Evolutionary conservation across 2,113 vertebrate species (phyloP).

Genomic region (Oxyruncus cristatus): DNA sequence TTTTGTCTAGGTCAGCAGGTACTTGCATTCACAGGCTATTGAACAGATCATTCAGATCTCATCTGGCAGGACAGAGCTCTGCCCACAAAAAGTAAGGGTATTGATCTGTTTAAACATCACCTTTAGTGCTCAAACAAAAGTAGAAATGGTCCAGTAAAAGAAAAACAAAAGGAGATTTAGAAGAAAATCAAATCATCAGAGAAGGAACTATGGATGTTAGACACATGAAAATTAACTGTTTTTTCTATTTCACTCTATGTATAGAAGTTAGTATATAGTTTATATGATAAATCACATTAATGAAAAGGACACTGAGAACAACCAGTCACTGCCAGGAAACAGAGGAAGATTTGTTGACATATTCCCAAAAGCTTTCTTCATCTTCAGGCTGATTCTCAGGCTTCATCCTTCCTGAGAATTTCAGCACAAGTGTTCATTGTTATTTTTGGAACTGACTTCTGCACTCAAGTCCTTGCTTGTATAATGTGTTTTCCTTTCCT

Average conservation of each 20-base stretch:
- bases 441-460: conserved; percentile 55
- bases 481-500: background rate
- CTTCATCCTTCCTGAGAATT: conserved; percentile 47
- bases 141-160: background rate
- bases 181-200: background rate
- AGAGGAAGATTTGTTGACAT: conserved; percentile 26
- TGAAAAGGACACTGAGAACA: background rate
- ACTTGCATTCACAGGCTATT: background rate
- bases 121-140: background rate
- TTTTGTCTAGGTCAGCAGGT: background rate
- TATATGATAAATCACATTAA: background rate
- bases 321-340: background rate
- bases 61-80: background rate
- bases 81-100: background rate
- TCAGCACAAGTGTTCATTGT: conserved; percentile 10
- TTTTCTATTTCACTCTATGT: background rate
- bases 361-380: conserved; percentile 24
- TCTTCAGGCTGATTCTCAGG: conserved; percentile 25
- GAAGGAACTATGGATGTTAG: background rate
- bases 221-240: background rate
- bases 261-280: background rate
- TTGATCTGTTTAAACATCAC: background rate
- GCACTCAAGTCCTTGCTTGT: background rate
- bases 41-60: background rate
- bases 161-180: background rate